phyloP scores from a whole-genome alignment of 1,140 invertebrate species.

The Zaprionus taronus region DNA sequence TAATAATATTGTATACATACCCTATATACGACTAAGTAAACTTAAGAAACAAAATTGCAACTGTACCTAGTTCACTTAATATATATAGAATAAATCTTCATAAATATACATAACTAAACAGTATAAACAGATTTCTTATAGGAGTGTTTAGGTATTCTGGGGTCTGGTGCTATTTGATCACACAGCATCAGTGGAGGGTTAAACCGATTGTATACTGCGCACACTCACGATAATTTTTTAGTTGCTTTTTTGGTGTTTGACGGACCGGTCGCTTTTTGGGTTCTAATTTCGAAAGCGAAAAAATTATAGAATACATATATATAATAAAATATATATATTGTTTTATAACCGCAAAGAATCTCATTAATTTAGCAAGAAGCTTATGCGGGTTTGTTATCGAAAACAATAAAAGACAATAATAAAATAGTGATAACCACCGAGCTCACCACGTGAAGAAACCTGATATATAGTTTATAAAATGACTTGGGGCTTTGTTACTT shows the following conservation, averaged over 20 bases:
- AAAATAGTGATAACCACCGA: constrained; percentile 11
- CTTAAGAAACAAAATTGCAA: constrained; percentile 42
- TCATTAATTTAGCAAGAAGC: constrained; percentile 2
- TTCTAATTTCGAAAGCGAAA: constrained; percentile 18
- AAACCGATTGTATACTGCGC: constrained; percentile 44
- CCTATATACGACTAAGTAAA: constrained; percentile 37
- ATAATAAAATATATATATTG: constrained; percentile 9
- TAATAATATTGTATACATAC: constrained; percentile 20
- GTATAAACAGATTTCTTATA: constrained; percentile 12
- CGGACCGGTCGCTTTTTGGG: constrained; percentile 52
- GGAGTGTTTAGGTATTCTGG: not conserved
- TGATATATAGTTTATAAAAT: constrained; percentile 84
- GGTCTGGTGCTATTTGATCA: not conserved
- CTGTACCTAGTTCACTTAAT: constrained; percentile 53
- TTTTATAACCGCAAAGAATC: constrained; percentile 9
- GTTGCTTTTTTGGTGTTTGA: constrained; percentile 44
- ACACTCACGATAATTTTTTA: constrained; percentile 39
- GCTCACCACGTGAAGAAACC: constrained; percentile 3
- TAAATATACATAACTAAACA: constrained; percentile 42
- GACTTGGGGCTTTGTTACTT: constrained; percentile 98
- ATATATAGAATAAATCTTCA: constrained; percentile 50
- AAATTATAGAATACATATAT: constrained; percentile 6
- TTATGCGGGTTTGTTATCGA: constrained; percentile 19
- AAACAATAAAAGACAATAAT: not conserved
- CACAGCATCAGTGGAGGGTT: constrained; percentile 42